Evolutionary conservation across 2,113 vertebrate genomes (phyloP).

Genomic region (Panthera uncia): DNA sequence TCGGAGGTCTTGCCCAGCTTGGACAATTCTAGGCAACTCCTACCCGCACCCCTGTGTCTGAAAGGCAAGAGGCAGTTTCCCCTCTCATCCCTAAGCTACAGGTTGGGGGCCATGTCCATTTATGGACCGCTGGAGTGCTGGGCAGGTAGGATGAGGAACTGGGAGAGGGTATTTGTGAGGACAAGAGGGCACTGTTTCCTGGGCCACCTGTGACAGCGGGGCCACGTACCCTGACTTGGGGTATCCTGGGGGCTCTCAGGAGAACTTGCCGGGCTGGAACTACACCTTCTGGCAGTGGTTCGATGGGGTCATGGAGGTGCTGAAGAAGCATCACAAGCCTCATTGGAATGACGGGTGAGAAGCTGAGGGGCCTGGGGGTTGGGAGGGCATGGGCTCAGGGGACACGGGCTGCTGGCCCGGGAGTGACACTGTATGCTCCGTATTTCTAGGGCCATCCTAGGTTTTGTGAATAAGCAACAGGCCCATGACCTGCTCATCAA

Average conservation of each 20-base stretch:
- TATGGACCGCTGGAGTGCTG: not conserved
- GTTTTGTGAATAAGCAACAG: slow-evolving; percentile 99
- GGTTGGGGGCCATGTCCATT: not conserved
- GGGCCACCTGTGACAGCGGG: not conserved
- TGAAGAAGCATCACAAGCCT: slow-evolving; percentile 96
- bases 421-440: not conserved
- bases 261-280: slow-evolving; percentile 96
- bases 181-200: not conserved
- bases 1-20: not conserved
- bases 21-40: not conserved
- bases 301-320: slow-evolving; percentile 97
- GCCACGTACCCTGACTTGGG: not conserved
- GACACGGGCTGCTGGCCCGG: not conserved
- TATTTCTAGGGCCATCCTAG: slow-evolving; percentile 93
- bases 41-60: not conserved
- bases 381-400: not conserved
- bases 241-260: slow-evolving; percentile 82
- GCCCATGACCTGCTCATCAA: slow-evolving; percentile 98
- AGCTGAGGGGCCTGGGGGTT: fast-evolving
- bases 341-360: slow-evolving; percentile 98
- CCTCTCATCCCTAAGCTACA: not conserved
- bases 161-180: not conserved
- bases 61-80: not conserved
- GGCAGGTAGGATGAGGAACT: not conserved
- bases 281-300: slow-evolving; percentile 99